Conservation (phyloP, 2,888 invertebrate genomes). For the Sepioteuthis lessoniana region DNA sequence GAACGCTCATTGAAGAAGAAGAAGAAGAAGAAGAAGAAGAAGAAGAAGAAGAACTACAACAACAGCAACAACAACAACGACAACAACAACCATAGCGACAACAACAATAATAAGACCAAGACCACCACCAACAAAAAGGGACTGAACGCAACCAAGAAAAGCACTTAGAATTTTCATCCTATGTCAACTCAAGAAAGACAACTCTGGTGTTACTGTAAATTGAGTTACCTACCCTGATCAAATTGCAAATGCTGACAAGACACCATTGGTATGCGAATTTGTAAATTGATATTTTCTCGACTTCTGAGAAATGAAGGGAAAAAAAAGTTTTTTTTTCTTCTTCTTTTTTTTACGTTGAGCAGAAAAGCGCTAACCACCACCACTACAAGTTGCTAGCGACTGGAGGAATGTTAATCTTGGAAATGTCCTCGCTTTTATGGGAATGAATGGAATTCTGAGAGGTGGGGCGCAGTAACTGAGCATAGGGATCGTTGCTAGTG, state of each 20-base stretch:
- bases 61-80: too few relatives aligned
- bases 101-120: too few relatives aligned
- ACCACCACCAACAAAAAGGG: too few relatives aligned
- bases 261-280: neutral
- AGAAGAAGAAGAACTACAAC: too few relatives aligned
- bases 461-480: neutral
- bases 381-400: neutral
- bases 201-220: neutral
- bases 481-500: neutral
- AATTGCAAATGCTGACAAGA: neutral
- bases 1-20: too few relatives aligned
- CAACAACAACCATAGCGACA: too few relatives aligned
- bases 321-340: neutral
- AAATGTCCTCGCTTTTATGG: slow-evolving; percentile 38
- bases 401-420: neutral
- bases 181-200: neutral
- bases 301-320: neutral
- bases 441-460: neutral
- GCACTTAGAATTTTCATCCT: too few relatives aligned
- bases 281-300: neutral
- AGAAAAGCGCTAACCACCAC: neutral
- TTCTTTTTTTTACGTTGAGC: neutral
- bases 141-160: too few relatives aligned
- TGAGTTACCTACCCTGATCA: neutral
- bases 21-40: too few relatives aligned